phyloP scores from a whole-genome alignment of 2,888 invertebrate genomes.

The Dermolepida albohirtum region DNA sequence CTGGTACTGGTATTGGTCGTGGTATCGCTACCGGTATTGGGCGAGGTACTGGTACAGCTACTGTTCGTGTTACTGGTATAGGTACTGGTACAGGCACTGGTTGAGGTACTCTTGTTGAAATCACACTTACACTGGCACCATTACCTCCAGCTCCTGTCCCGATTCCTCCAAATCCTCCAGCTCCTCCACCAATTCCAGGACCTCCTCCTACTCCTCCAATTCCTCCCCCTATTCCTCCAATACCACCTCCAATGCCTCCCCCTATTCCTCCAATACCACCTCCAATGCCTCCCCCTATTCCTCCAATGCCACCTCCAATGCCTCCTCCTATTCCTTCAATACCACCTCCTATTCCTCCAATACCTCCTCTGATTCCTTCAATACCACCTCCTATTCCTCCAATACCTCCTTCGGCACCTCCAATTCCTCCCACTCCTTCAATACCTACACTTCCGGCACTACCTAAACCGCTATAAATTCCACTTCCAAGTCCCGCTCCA shows the following conservation, averaged over 20 bases:
- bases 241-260: conserved; percentile 56
- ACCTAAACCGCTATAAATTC: background rate
- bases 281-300: conserved; percentile 40
- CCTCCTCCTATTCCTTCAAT: conserved; percentile 40
- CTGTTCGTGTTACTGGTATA: conserved; percentile 64
- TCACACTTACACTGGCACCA: conserved; percentile 49
- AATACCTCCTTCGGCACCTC: conserved; percentile 7
- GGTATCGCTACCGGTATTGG: conserved; percentile 67
- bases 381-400: conserved; percentile 18
- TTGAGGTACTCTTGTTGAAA: conserved; percentile 58
- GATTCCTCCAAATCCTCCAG: conserved; percentile 47
- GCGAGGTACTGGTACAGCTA: conserved; percentile 69
- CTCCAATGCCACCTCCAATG: conserved; percentile 28
- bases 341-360: conserved; percentile 41
- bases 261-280: conserved; percentile 49
- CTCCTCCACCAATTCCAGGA: conserved; percentile 57
- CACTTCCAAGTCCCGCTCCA: conserved; percentile 6
- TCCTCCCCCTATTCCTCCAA: conserved; percentile 56
- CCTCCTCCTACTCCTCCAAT: conserved; percentile 56
- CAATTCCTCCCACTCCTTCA: conserved; percentile 13
- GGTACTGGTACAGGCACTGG: conserved; percentile 62
- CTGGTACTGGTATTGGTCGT: conserved; percentile 66
- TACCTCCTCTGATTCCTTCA: conserved; percentile 40
- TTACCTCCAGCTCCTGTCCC: conserved; percentile 52
- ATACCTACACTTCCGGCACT: conserved; percentile 7